These are phyloP conservation scores for Typhlomys cinereus DNA, from an alignment of 2,113 vertebrate genomes.

Conservation along the genomic window DNA sequence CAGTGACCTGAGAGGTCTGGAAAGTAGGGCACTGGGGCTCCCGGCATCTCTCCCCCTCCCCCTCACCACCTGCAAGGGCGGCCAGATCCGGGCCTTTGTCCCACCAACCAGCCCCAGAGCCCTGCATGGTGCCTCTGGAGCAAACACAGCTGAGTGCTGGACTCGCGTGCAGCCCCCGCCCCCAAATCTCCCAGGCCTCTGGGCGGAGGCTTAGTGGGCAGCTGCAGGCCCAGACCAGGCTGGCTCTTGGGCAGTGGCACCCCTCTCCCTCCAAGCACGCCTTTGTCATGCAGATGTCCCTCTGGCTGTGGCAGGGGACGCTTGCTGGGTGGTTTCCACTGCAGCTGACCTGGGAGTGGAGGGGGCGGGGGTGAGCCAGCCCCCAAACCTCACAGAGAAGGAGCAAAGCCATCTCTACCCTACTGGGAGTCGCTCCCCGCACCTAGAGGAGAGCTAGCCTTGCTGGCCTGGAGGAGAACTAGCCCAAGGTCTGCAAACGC, in stretches of 20 bases:
- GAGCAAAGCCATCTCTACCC: background rate
- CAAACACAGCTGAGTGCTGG: slow-evolving; percentile 89
- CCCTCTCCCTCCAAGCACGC: slow-evolving; percentile 80
- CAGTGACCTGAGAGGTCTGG: background rate
- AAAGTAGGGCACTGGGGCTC: background rate
- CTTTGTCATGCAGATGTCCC: slow-evolving; percentile 90
- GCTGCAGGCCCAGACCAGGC: slow-evolving; percentile 80
- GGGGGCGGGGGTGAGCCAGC: background rate
- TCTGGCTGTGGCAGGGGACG: slow-evolving; percentile 81
- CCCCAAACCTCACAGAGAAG: no score
- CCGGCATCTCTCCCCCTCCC: background rate
- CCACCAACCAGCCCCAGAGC: slow-evolving; percentile 48
- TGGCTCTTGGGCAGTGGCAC: no score
- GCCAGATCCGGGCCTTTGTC: slow-evolving; percentile 67
- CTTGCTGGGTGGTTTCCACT: slow-evolving; percentile 84
- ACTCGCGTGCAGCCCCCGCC: slow-evolving; percentile 85
- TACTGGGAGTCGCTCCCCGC: background rate
- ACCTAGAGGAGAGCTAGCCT: no score
- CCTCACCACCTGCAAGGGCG: slow-evolving; percentile 73
- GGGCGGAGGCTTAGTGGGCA: slow-evolving; percentile 80
- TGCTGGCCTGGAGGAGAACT: background rate
- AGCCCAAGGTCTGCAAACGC: background rate
- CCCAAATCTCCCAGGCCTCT: slow-evolving; percentile 43
- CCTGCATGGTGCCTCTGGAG: slow-evolving; percentile 71
- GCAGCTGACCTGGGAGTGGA: slow-evolving; percentile 61